Conservation (phyloP, 2,888 invertebrate genomes). For the Sialis fuliginosa region DNA sequence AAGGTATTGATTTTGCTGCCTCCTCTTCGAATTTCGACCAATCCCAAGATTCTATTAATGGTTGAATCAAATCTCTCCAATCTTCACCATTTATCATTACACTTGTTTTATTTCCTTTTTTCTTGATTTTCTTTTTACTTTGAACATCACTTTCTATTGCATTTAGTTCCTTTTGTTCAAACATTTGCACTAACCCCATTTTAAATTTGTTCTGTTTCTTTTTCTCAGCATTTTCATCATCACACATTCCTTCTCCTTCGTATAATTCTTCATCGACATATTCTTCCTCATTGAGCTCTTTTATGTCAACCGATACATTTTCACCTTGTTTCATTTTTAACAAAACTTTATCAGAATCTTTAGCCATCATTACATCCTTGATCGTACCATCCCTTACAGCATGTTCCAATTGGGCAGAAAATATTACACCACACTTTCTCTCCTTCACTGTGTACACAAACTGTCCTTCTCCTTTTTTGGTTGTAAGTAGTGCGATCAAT, state of each 20-base stretch:
- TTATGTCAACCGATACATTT: conserved; percentile 55
- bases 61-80: conserved; percentile 44
- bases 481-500: conserved; percentile 39
- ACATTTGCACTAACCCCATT: conserved; percentile 48
- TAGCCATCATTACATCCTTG: conserved; percentile 56
- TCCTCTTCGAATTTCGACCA: conserved; percentile 46
- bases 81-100: conserved; percentile 27
- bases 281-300: conserved; percentile 34
- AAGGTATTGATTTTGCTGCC: conserved; percentile 28
- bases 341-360: conserved; percentile 55
- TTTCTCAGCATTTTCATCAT: conserved; percentile 38
- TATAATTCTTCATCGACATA: conserved; percentile 29
- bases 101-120: conserved; percentile 25
- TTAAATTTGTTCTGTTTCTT: conserved; percentile 27
- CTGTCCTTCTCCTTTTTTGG: conserved; percentile 33
- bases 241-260: conserved; percentile 53
- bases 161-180: conserved; percentile 56
- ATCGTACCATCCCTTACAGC: conserved; percentile 64
- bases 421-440: conserved; percentile 53
- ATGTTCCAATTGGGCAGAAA: conserved; percentile 53
- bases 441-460: conserved; percentile 64
- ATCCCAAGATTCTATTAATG: conserved; percentile 43
- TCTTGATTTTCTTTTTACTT: conserved; percentile 22
- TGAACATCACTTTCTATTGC: conserved; percentile 19
- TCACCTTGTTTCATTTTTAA: conserved; percentile 55